Evolutionary conservation across 2,113 vertebrate genomes (phyloP).

Genomic region (Crocuta crocuta): DNA sequence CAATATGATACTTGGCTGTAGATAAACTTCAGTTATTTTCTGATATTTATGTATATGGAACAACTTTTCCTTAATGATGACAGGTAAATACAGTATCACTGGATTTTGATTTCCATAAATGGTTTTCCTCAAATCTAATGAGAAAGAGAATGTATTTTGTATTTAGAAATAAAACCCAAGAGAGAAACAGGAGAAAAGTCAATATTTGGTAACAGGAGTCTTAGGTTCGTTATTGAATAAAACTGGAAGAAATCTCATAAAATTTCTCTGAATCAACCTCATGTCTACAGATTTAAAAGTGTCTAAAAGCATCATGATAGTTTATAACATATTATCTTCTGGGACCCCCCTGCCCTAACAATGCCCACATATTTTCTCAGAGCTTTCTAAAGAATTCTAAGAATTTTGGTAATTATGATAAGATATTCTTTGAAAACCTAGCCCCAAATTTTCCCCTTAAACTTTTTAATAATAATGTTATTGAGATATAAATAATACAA

Average conservation of each 20-base stretch:
- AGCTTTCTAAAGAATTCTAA: background rate
- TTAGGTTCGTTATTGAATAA: conserved; percentile 61
- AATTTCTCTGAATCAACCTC: conserved; percentile 8
- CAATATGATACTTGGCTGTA: background rate
- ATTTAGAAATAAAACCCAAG: conserved; percentile 54
- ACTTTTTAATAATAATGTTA: background rate
- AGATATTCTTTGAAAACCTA: background rate
- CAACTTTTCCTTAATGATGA: background rate
- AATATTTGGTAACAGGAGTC: conserved; percentile 49
- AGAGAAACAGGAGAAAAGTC: conserved; percentile 52
- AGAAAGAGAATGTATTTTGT: conserved; percentile 35
- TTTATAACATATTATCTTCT: background rate
- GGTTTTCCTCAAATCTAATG: conserved; percentile 23
- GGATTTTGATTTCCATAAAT: conserved; percentile 55
- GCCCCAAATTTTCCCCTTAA: background rate
- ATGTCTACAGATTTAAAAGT: conserved; percentile 52
- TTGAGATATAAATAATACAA: background rate
- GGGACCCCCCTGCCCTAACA: background rate
- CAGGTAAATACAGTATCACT: background rate
- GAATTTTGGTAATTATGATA: background rate
- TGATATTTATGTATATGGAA: background rate
- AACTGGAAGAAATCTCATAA: conserved; percentile 62
- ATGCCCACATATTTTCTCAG: background rate
- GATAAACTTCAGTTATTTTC: background rate
- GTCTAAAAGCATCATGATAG: background rate